phyloP scores from a whole-genome alignment of 1,140 invertebrate species.

The Chionoecetes opilio region DNA sequence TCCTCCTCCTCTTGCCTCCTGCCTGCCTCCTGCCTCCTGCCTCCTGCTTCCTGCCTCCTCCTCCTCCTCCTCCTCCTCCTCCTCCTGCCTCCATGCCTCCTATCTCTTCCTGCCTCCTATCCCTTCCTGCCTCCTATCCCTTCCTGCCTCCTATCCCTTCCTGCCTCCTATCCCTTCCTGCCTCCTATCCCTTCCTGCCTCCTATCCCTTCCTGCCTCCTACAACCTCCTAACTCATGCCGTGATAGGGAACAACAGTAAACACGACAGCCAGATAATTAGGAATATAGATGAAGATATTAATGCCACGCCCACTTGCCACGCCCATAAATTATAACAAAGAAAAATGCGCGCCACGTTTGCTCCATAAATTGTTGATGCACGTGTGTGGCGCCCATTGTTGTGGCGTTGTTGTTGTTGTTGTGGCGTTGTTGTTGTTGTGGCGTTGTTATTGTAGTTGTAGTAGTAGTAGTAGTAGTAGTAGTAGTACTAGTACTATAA shows the following conservation, averaged over 20 bases:
- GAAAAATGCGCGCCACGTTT: background rate
- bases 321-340: background rate
- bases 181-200: too few relatives aligned
- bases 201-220: background rate
- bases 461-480: too few relatives aligned
- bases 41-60: background rate
- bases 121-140: too few relatives aligned
- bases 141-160: background rate
- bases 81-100: background rate
- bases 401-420: background rate
- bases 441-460: too few relatives aligned
- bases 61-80: slow-evolving; percentile 23
- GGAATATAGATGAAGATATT: slow-evolving; percentile 30
- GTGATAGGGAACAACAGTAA: slow-evolving; percentile 19
- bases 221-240: background rate
- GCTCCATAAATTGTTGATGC: slow-evolving; percentile 29
- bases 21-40: background rate
- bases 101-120: too few relatives aligned
- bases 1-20: slow-evolving; percentile 15
- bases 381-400: background rate
- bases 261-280: slow-evolving; percentile 29
- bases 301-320: background rate
- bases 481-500: too few relatives aligned
- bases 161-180: too few relatives aligned
- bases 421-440: too few relatives aligned